Evolutionary conservation across 2,113 vertebrate genomes (phyloP).

Genomic region (Anarhynchus alexandrinus): DNA sequence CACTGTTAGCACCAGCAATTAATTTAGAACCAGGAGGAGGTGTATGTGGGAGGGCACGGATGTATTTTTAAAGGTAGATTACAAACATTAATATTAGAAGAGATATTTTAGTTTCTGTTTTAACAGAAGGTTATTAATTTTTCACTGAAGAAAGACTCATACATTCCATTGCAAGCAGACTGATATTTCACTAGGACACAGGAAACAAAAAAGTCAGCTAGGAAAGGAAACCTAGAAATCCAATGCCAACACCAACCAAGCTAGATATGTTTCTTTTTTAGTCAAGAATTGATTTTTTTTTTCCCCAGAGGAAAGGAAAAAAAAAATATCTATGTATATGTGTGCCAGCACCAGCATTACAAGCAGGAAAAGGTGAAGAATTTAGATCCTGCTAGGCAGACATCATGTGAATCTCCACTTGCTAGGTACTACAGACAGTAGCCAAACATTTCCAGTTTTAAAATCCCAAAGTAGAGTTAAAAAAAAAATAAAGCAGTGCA

Average conservation of each 20-base stretch:
- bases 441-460: not conserved
- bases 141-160: not conserved
- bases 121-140: slow-evolving; percentile 23
- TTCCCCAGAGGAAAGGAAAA: accelerated
- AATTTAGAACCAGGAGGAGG: slow-evolving; percentile 24
- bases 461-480: not conserved
- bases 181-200: not conserved
- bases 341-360: not conserved
- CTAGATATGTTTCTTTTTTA: not conserved
- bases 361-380: not conserved
- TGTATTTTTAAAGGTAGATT: slow-evolving; percentile 49
- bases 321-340: too few relatives aligned
- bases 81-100: slow-evolving; percentile 41
- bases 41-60: not conserved
- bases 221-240: not conserved
- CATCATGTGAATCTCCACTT: not conserved
- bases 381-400: not conserved
- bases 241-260: not conserved
- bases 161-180: not conserved
- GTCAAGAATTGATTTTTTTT: not conserved
- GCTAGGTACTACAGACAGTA: not conserved
- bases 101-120: slow-evolving; percentile 48
- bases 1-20: slow-evolving; percentile 49
- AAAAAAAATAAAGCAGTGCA: not conserved
- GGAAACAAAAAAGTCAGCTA: not conserved